Evolutionary conservation across 2,888 invertebrate genomes (phyloP).

Genomic region (Dicranocentrus wangi): DNA sequence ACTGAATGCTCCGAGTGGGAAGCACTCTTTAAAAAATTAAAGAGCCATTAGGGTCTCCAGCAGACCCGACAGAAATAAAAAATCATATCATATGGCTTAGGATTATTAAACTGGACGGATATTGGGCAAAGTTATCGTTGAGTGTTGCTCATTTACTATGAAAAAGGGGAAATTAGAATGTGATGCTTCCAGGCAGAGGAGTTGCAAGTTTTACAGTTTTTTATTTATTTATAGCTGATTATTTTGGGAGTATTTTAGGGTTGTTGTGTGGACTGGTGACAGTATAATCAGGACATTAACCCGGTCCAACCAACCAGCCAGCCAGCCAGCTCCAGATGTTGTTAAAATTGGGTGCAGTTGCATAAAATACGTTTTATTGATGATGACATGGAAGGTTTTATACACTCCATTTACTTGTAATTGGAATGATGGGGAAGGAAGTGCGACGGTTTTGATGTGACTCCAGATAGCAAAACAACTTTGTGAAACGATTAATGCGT

Average conservation of each 20-base stretch:
- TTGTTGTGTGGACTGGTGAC: background rate
- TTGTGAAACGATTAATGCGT: too few relatives aligned
- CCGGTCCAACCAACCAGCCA: background rate
- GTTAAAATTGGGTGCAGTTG: too few relatives aligned
- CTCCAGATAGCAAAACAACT: too few relatives aligned
- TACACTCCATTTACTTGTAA: too few relatives aligned
- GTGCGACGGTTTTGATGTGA: too few relatives aligned
- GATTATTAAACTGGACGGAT: background rate
- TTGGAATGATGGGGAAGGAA: too few relatives aligned
- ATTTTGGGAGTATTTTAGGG: too few relatives aligned
- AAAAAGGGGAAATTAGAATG: constrained; percentile 1
- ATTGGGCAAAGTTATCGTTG: background rate
- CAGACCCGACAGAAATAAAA: background rate
- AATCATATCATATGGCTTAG: constrained; percentile 13
- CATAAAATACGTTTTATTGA: too few relatives aligned
- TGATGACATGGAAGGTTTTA: too few relatives aligned
- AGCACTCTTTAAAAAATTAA: constrained; percentile 45
- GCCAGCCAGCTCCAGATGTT: too few relatives aligned
- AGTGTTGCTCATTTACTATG: constrained; percentile 18
- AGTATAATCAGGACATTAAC: background rate
- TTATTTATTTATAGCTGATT: too few relatives aligned
- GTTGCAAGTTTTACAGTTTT: background rate
- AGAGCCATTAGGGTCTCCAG: constrained; percentile 28
- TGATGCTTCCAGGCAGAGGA: background rate
- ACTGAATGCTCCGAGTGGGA: background rate